These are phyloP conservation scores for Catocala fraxini DNA, from an alignment of 2,888 invertebrate genomes.

Conservation along the genomic window DNA sequence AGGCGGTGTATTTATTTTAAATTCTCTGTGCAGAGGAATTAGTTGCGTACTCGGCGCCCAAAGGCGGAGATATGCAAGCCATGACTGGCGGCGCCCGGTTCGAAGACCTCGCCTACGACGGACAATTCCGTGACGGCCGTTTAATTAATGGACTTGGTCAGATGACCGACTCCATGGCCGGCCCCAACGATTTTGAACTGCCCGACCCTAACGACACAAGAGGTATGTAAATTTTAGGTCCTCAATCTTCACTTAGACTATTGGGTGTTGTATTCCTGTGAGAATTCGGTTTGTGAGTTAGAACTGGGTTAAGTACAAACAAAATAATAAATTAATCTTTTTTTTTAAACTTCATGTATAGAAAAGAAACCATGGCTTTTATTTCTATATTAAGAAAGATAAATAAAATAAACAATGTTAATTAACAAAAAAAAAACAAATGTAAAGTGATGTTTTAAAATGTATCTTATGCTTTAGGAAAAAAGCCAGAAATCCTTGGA, in stretches of 20 bases:
- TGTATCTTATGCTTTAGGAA: too few species aligned
- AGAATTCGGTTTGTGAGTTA: background rate
- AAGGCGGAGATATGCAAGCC: conserved; percentile 89
- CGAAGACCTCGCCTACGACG: conserved; percentile 94
- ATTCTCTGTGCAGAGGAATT: conserved; percentile 88
- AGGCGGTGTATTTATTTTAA: conserved; percentile 65
- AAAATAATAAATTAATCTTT: background rate
- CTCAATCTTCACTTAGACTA: conserved; percentile 21
- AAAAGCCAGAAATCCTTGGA: too few species aligned
- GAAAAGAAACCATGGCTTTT: too few species aligned
- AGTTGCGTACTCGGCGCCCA: conserved; percentile 90
- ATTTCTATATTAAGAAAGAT: too few species aligned
- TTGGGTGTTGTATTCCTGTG: conserved; percentile 3
- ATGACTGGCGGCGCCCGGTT: conserved; percentile 90
- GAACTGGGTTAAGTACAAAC: too few species aligned
- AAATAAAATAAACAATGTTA: too few species aligned
- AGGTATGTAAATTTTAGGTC: conserved; percentile 68
- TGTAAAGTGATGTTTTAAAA: too few species aligned
- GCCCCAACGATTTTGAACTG: conserved; percentile 90
- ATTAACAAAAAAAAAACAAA: too few species aligned
- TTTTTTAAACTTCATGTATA: background rate
- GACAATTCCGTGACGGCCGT: conserved; percentile 84
- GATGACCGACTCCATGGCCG: conserved; percentile 92
- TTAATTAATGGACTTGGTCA: conserved; percentile 93
- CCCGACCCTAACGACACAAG: conserved; percentile 87